A percentile compares a stretch with the other conserved stretches of the same genome.
Evolutionary conservation across 2,888 invertebrate species (phyloP).

Genomic region (Synergus japonicus): DNA sequence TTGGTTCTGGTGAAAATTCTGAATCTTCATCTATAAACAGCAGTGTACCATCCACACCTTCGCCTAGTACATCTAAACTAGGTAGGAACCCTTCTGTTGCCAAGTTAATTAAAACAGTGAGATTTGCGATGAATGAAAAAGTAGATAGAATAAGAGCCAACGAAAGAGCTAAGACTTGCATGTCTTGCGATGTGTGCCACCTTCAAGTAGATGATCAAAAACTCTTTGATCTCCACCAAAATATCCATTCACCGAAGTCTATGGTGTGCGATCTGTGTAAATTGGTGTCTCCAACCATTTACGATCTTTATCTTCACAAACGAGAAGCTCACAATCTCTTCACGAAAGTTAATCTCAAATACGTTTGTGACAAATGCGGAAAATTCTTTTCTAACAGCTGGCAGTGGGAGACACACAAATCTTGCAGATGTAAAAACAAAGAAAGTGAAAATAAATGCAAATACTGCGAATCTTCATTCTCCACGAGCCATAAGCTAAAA

Average conservation of each 20-base stretch:
- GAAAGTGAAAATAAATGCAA: constrained; percentile 58
- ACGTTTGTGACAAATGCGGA: constrained; percentile 60
- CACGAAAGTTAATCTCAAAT: constrained; percentile 58
- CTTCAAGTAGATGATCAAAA: constrained; percentile 57
- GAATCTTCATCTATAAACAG: neutral
- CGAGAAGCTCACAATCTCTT: constrained; percentile 55
- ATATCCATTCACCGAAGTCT: constrained; percentile 54
- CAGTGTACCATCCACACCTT: neutral
- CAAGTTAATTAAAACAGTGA: neutral
- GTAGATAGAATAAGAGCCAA: neutral
- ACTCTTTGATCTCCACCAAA: constrained; percentile 53
- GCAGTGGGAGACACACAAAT: constrained; percentile 60
- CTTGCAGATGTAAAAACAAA: constrained; percentile 56
- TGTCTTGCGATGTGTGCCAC: constrained; percentile 54
- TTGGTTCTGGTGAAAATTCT: neutral
- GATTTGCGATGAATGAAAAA: neutral
- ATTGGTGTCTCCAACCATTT: constrained; percentile 55
- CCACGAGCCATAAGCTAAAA: constrained; percentile 58
- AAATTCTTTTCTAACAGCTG: constrained; percentile 59
- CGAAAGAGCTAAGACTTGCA: constrained; percentile 18
- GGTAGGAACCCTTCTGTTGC: neutral
- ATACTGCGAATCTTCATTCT: constrained; percentile 57
- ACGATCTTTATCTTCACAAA: constrained; percentile 60
- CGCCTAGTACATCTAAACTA: neutral
- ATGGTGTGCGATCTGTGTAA: constrained; percentile 56